A percentile compares a stretch with the other conserved stretches of the same genome.
Evolutionary conservation across 2,797 vertebrate species (phyloP).

Genomic region (Gambusia yucatana): DNA sequence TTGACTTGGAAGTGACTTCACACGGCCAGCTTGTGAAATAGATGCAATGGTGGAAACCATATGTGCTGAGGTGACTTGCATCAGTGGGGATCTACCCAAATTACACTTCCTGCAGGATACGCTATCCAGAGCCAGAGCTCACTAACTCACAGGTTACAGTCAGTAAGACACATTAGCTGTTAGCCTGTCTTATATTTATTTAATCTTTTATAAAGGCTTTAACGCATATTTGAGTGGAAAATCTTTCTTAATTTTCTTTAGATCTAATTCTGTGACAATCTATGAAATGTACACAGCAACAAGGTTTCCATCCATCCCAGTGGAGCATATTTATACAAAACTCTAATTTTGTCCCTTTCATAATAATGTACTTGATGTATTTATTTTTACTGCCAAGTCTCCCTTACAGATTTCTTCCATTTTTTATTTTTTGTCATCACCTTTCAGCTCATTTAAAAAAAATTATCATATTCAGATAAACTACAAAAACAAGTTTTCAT

Average conservation of each 20-base stretch:
- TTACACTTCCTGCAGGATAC: constrained; percentile 57
- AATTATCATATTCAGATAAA: neutral
- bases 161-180: constrained; percentile 13
- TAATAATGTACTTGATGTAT: neutral
- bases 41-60: constrained; percentile 66
- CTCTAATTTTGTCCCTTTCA: neutral
- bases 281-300: neutral
- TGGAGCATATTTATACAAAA: neutral
- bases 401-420: neutral
- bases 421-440: neutral
- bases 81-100: constrained; percentile 55
- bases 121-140: constrained; percentile 31
- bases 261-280: neutral
- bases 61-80: constrained; percentile 75
- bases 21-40: constrained; percentile 69
- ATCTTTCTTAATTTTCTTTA: neutral
- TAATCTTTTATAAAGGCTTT: neutral
- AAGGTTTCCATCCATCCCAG: neutral
- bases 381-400: neutral
- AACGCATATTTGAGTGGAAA: neutral
- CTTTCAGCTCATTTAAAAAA: neutral
- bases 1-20: constrained; percentile 87
- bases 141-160: constrained; percentile 18
- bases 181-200: neutral
- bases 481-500: neutral